A percentile compares a stretch with the other conserved stretches of the same genome.
Conservation (phyloP, 2,113 vertebrate species). For the Miniopterus natalensis region DNA sequence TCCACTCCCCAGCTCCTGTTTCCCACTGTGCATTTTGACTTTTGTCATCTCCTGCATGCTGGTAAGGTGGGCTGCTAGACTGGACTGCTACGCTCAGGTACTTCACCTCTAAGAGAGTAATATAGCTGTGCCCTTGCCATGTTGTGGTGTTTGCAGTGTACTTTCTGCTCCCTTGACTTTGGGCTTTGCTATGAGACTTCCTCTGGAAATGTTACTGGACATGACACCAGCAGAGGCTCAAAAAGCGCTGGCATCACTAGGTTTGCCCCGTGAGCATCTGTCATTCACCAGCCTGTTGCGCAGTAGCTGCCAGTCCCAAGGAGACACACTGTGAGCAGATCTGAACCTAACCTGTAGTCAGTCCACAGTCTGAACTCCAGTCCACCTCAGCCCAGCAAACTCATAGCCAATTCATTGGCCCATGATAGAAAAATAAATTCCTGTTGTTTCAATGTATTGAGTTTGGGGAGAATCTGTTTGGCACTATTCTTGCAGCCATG, state of each 20-base stretch:
- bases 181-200: neutral
- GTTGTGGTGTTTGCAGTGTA: neutral
- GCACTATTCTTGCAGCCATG: neutral
- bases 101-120: neutral
- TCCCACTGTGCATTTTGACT: neutral
- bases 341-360: neutral
- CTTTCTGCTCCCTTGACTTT: neutral
- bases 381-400: neutral
- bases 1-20: neutral
- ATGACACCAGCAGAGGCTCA: neutral
- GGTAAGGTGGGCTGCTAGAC: neutral
- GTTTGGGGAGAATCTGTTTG: neutral
- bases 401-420: neutral
- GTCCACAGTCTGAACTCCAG: neutral
- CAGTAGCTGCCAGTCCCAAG: neutral
- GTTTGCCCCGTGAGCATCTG: neutral
- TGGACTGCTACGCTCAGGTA: neutral
- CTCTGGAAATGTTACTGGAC: neutral
- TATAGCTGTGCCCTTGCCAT: neutral
- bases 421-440: neutral
- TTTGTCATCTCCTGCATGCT: neutral
- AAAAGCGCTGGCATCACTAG: neutral
- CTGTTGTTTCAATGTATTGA: neutral
- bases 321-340: neutral
- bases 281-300: neutral